phyloP scores from a whole-genome alignment of 2,888 invertebrate species.

The Hyposoter dolosus region DNA sequence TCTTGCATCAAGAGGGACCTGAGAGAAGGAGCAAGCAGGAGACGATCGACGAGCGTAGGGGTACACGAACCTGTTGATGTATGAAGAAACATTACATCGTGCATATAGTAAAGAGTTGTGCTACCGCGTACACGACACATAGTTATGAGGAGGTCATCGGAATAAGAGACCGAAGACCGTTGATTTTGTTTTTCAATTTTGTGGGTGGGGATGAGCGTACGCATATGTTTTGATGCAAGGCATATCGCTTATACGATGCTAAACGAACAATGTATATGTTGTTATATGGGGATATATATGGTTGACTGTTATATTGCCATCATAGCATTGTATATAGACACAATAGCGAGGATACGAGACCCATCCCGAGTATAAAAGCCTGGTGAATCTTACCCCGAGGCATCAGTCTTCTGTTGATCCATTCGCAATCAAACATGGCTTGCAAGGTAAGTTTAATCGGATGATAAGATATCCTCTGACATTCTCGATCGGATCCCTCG shows the following conservation, averaged over 20 bases:
- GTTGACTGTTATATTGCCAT: conserved; percentile 73
- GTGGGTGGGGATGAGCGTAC: conserved; percentile 72
- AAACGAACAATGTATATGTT: conserved; percentile 48
- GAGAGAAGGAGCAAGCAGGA: conserved; percentile 40
- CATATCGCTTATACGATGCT: conserved; percentile 68
- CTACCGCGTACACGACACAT: conserved; percentile 68
- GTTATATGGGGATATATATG: conserved; percentile 65
- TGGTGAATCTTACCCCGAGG: conserved; percentile 76
- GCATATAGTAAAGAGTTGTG: conserved; percentile 63
- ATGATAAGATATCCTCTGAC: background rate
- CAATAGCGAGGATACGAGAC: conserved; percentile 63
- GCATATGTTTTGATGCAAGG: conserved; percentile 66
- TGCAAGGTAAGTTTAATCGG: conserved; percentile 74
- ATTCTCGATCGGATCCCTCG: background rate
- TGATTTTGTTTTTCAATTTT: conserved; percentile 34
- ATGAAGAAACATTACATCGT: conserved; percentile 65
- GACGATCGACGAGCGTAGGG: conserved; percentile 37
- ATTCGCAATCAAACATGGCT: conserved; percentile 77
- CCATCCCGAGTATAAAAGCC: conserved; percentile 79
- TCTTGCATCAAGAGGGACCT: conserved; percentile 34
- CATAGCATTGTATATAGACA: conserved; percentile 63
- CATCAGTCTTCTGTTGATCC: conserved; percentile 80
- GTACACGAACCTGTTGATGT: conserved; percentile 55
- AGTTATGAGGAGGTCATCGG: conserved; percentile 78
- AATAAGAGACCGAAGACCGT: conserved; percentile 46